Conservation (phyloP, 37 sponge, comb jelly and placozoan genomes). For the Agelas oroides region DNA sequence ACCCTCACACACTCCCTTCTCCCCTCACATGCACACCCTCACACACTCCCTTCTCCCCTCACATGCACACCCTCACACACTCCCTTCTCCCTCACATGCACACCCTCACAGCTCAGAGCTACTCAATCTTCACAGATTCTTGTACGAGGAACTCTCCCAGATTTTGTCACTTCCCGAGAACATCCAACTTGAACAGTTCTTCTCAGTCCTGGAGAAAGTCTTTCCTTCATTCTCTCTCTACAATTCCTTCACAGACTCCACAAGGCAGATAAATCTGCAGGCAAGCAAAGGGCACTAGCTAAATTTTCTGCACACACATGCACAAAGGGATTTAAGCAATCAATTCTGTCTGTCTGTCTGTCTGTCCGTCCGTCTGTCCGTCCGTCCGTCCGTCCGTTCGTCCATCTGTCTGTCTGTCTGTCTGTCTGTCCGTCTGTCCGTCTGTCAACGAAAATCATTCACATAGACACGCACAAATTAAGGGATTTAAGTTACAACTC, state of each 20-base stretch:
- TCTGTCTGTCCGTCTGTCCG: too few relatives aligned
- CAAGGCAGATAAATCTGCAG: constrained; percentile 38
- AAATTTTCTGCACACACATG: background rate
- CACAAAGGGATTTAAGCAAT: too few relatives aligned
- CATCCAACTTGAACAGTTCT: constrained; percentile 56
- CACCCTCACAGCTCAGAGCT: constrained; percentile 35
- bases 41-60: background rate
- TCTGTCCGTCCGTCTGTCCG: too few relatives aligned
- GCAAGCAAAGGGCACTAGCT: background rate
- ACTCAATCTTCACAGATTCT: constrained; percentile 44
- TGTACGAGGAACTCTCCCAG: constrained; percentile 51
- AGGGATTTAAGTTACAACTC: too few relatives aligned
- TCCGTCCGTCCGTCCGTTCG: too few relatives aligned
- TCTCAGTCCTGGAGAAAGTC: constrained; percentile 55
- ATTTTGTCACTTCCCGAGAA: constrained; percentile 16
- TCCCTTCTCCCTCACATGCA: background rate
- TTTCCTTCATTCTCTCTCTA: constrained; percentile 70
- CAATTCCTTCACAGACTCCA: constrained; percentile 43
- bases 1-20: background rate
- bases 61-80: background rate
- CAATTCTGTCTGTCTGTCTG: too few relatives aligned
- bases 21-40: too few relatives aligned
- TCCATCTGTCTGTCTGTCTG: too few relatives aligned
- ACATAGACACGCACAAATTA: too few relatives aligned
- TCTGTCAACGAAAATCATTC: too few relatives aligned